These are phyloP conservation scores for Odocoileus virginianus DNA, from an alignment of 2,113 vertebrate species.

Conservation along the genomic window DNA sequence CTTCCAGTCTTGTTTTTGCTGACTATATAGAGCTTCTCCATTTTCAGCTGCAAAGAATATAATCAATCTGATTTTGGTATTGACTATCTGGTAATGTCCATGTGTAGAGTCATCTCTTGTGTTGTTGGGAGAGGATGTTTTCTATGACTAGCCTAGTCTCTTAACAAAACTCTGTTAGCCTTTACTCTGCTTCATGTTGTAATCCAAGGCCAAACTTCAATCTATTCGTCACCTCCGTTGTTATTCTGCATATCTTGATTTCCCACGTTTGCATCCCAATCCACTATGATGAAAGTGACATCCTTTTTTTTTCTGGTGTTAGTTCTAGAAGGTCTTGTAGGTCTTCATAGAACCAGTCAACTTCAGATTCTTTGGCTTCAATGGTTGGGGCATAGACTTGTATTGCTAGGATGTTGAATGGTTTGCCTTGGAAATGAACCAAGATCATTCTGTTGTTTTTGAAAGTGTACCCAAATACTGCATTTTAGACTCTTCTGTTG, in stretches of 20 bases:
- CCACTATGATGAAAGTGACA: neutral
- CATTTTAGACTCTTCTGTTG: neutral
- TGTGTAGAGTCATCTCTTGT: neutral
- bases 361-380: neutral
- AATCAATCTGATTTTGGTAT: neutral
- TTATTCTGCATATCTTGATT: neutral
- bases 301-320: neutral
- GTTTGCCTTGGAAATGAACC: neutral
- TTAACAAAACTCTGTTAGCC: neutral
- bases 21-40: neutral
- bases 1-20: neutral
- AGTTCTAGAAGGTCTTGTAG: neutral
- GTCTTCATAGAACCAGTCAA: neutral
- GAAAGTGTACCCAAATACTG: neutral
- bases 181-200: neutral
- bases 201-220: neutral
- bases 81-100: neutral
- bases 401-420: neutral
- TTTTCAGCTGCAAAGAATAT: neutral
- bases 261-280: neutral
- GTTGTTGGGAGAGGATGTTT: neutral
- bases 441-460: neutral
- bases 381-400: neutral
- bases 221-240: neutral
- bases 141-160: neutral